Percentiles rank a stretch among this genome's conserved stretches.
Evolutionary conservation across 2,113 vertebrate species (phyloP).

Genomic region (Rynchops niger): DNA sequence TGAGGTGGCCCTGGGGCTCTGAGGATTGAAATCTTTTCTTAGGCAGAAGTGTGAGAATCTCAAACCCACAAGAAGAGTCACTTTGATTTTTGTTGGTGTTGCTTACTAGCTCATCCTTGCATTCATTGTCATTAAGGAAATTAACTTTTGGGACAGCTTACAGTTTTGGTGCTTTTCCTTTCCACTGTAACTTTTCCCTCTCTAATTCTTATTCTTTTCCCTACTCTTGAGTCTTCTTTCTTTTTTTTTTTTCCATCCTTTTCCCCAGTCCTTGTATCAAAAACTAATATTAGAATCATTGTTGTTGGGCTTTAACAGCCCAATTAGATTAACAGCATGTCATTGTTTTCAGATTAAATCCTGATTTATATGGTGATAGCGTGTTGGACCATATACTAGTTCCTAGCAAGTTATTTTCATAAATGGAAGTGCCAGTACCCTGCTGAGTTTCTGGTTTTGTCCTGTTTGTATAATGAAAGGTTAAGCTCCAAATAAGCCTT

Average conservation of each 20-base stretch:
- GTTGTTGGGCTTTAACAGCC: not conserved
- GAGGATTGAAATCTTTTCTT: not conserved
- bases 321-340: not conserved
- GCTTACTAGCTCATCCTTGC: not conserved
- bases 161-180: not conserved
- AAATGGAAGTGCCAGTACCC: not conserved
- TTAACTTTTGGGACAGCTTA: not conserved
- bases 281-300: not conserved
- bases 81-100: not conserved
- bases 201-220: not conserved
- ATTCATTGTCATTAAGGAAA: not conserved
- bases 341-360: not conserved
- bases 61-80: not conserved
- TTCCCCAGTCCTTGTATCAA: not conserved
- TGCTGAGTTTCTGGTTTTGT: not conserved
- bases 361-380: not conserved
- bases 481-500: not conserved
- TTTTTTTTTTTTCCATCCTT: not conserved
- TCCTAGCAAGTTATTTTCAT: not conserved
- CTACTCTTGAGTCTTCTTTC: not conserved
- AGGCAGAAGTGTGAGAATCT: not conserved
- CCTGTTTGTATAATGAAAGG: not conserved
- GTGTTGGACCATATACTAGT: not conserved
- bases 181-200: not conserved
- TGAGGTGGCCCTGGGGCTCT: not conserved